phyloP scores from a whole-genome alignment of 2,888 invertebrate genomes.

The Polydrusus pterygomalis region DNA sequence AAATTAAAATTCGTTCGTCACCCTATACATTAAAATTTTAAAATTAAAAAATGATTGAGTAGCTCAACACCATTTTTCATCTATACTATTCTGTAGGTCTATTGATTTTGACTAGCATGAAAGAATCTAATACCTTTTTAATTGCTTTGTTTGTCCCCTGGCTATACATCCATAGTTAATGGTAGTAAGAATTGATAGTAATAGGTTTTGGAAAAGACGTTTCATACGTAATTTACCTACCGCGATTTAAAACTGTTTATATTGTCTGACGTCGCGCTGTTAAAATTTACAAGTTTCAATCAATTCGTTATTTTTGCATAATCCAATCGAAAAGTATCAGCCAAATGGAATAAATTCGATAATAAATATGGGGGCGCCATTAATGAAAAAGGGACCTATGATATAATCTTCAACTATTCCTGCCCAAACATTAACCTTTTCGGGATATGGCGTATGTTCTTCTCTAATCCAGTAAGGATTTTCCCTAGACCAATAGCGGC shows the following conservation, averaged over 20 bases:
- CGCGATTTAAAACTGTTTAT: slow-evolving; percentile 13
- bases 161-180: slow-evolving; percentile 11
- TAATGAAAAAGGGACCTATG: no score
- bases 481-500: no score
- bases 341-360: no score
- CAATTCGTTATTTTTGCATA: no score
- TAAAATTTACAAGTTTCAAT: slow-evolving; percentile 3
- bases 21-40: slow-evolving; percentile 1
- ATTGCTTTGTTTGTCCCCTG: slow-evolving; percentile 22
- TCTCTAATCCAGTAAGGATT: no score
- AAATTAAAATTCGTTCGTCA: neutral
- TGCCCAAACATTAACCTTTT: no score
- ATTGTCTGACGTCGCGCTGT: neutral
- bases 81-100: slow-evolving; percentile 8
- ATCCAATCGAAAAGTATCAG: no score
- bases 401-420: no score
- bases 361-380: no score
- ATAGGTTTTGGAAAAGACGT: slow-evolving; percentile 15
- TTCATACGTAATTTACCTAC: slow-evolving; percentile 18
- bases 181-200: slow-evolving; percentile 16
- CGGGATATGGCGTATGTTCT: no score
- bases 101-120: slow-evolving; percentile 23
- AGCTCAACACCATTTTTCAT: slow-evolving; percentile 12
- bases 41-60: slow-evolving; percentile 18
- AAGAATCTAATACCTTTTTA: slow-evolving; percentile 22